These are phyloP conservation scores for Xiphorhynchus elegans DNA, from an alignment of 2,113 vertebrate species.

Conservation along the genomic window DNA sequence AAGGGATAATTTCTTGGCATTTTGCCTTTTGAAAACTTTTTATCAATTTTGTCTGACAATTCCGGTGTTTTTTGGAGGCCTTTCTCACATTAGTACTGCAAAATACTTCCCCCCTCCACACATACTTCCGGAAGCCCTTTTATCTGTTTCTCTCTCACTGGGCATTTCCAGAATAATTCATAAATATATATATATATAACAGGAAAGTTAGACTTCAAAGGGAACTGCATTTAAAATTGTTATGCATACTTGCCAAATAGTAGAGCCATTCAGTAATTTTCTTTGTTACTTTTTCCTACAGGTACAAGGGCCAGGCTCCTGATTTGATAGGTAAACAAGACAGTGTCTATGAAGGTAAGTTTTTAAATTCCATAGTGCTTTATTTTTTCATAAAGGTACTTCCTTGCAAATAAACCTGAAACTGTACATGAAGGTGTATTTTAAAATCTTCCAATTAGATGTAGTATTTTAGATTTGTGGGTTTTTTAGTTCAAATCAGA, in stretches of 20 bases:
- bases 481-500: neutral
- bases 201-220: neutral
- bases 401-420: neutral
- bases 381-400: neutral
- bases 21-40: neutral
- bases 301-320: conserved; percentile 95
- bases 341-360: conserved; percentile 96
- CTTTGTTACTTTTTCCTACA: conserved; percentile 58
- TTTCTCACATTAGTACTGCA: neutral
- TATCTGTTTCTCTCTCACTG: neutral
- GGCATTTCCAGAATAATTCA: neutral
- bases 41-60: neutral
- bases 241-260: neutral
- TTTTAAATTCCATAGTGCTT: neutral
- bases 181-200: neutral
- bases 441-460: neutral
- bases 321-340: conserved; percentile 98
- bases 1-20: neutral
- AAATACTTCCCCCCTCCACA: neutral
- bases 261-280: neutral
- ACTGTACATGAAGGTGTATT: neutral
- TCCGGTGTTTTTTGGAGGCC: neutral
- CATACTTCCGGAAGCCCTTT: neutral
- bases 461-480: neutral
- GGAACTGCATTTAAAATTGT: neutral